Conservation (phyloP, 2,888 invertebrate species). For the Drosophila hawaiiensis region DNA sequence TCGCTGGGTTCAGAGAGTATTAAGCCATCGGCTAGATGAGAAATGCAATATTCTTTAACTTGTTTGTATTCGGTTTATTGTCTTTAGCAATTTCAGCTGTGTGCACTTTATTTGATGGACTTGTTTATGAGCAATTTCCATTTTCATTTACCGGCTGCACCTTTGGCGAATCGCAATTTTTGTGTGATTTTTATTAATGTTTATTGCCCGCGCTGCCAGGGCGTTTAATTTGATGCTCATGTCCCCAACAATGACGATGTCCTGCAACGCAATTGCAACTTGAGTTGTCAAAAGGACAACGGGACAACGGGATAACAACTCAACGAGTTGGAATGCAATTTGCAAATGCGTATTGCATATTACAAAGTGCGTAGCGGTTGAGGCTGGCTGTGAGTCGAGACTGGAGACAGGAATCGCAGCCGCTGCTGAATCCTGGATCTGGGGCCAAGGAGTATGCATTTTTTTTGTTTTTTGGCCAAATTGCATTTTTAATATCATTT, state of each 20-base stretch:
- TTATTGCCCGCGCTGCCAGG: slow-evolving; percentile 53
- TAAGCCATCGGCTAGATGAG: rapidly evolving
- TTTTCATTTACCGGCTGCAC: slow-evolving; percentile 47
- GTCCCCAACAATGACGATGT: slow-evolving; percentile 29
- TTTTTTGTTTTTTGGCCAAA: slow-evolving; percentile 48
- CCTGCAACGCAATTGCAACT: slow-evolving; percentile 61
- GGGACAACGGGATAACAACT: slow-evolving; percentile 17
- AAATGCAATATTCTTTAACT: not conserved
- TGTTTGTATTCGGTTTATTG: slow-evolving; percentile 44
- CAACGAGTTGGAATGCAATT: slow-evolving; percentile 66
- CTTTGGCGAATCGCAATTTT: slow-evolving; percentile 68
- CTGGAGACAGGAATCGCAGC: not conserved
- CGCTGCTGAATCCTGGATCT: slow-evolving; percentile 4
- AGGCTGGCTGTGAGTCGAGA: slow-evolving; percentile 1
- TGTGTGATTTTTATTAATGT: slow-evolving; percentile 79
- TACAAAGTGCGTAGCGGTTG: slow-evolving; percentile 44
- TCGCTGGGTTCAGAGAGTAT: not conserved
- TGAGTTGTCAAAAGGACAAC: slow-evolving; percentile 18
- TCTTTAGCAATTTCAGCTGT: slow-evolving; percentile 60
- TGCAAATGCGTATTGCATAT: slow-evolving; percentile 69
- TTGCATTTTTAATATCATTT: slow-evolving; percentile 78
- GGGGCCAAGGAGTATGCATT: slow-evolving; percentile 31
- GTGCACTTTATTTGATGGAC: slow-evolving; percentile 80
- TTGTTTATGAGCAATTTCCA: slow-evolving; percentile 75
- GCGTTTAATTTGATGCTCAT: slow-evolving; percentile 72